phyloP scores from a whole-genome alignment of 2,888 invertebrate genomes.

The Apeira syringaria region DNA sequence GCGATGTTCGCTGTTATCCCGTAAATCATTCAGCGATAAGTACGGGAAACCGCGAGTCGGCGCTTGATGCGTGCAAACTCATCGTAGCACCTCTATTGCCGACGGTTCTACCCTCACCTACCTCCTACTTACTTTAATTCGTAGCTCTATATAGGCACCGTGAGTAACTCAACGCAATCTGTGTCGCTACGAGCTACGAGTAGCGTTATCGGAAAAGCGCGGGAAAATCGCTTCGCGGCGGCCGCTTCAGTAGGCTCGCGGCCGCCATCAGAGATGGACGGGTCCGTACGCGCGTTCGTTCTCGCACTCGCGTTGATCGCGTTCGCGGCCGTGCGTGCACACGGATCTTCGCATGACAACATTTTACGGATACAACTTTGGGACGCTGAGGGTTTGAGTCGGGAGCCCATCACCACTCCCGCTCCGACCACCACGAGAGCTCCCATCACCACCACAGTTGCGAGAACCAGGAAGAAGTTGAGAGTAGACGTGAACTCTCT shows the following conservation, averaged over 20 bases:
- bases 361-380: conserved; percentile 75
- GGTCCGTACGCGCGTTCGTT: conserved; percentile 56
- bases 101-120: conserved; percentile 4
- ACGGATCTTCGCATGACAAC: conserved; percentile 73
- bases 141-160: conserved; percentile 12
- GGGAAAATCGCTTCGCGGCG: conserved; percentile 62
- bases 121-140: not conserved
- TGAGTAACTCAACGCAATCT: conserved; percentile 21
- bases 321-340: conserved; percentile 67
- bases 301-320: conserved; percentile 62
- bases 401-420: conserved; percentile 55
- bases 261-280: conserved; percentile 72
- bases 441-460: conserved; percentile 33
- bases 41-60: conserved; percentile 30
- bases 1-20: conserved; percentile 48
- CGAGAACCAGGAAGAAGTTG: conserved; percentile 49
- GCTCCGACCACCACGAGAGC: conserved; percentile 35
- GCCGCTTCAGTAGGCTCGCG: conserved; percentile 73
- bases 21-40: conserved; percentile 64
- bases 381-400: conserved; percentile 75
- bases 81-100: conserved; percentile 20
- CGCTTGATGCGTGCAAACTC: conserved; percentile 30
- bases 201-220: conserved; percentile 79
- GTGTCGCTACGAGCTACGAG: conserved; percentile 35
- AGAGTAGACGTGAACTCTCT: conserved; percentile 69